Evolutionary conservation across 2,888 invertebrate genomes (phyloP).

Genomic region (Zelleria hepariella): DNA sequence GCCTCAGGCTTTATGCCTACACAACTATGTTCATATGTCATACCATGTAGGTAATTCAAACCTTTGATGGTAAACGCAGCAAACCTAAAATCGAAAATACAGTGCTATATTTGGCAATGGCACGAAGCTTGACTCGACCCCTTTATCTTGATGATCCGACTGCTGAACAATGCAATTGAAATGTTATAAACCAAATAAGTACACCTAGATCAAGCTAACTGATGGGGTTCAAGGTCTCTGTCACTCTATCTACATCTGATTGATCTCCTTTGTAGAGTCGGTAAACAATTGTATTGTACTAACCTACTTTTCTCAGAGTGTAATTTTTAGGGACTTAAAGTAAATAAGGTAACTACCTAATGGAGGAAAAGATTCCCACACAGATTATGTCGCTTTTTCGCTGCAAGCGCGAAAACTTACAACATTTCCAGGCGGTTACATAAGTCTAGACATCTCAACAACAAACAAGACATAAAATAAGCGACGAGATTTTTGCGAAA

Average conservation of each 20-base stretch:
- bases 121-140: not conserved
- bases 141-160: not conserved
- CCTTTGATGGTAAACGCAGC: not conserved
- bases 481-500: not conserved
- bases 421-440: not conserved
- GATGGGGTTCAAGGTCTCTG: not conserved
- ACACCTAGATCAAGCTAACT: not conserved
- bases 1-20: not conserved
- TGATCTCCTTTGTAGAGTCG: no score
- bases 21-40: not conserved
- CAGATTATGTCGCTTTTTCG: not conserved
- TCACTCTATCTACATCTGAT: not conserved
- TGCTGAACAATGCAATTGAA: not conserved
- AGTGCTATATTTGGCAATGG: not conserved
- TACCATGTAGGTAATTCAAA: not conserved
- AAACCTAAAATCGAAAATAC: not conserved
- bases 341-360: not conserved
- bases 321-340: no score
- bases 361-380: not conserved
- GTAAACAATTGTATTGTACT: no score
- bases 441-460: not conserved
- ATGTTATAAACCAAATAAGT: not conserved
- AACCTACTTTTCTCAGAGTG: no score
- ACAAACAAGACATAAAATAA: not conserved
- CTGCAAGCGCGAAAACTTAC: not conserved